phyloP scores from a whole-genome alignment of 2,888 invertebrate species.

The Pinctada fucata region DNA sequence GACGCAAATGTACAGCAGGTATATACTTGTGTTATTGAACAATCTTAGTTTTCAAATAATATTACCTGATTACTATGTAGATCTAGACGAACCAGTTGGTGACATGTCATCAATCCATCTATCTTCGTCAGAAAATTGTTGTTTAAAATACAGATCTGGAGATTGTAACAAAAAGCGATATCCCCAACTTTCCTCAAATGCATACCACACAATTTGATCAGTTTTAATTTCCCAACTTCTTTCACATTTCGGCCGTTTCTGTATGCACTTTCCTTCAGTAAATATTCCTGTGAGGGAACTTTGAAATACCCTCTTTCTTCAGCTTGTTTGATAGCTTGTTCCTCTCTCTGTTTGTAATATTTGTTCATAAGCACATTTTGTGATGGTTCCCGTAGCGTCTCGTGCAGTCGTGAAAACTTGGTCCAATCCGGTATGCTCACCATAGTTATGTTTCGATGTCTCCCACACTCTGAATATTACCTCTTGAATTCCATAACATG shows the following conservation, averaged over 20 bases:
- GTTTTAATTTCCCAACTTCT: conserved; percentile 59
- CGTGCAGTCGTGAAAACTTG: conserved; percentile 63
- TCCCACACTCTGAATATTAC: too few relatives aligned
- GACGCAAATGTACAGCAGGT: too few relatives aligned
- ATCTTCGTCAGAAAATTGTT: conserved; percentile 74
- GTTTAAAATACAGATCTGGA: conserved; percentile 69
- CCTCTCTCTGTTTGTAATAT: conserved; percentile 68
- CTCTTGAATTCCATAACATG: too few relatives aligned
- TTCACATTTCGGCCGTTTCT: conserved; percentile 48
- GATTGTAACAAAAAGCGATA: conserved; percentile 65
- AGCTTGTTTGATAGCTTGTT: conserved; percentile 68
- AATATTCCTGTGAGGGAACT: conserved; percentile 59
- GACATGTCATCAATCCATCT: conserved; percentile 68
- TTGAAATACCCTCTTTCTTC: conserved; percentile 70
- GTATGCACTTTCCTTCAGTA: conserved; percentile 58
- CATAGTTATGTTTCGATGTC: conserved; percentile 56
- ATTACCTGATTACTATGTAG: conserved; percentile 73
- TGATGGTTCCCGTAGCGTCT: conserved; percentile 47
- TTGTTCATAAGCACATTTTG: conserved; percentile 51
- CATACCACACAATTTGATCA: conserved; percentile 62
- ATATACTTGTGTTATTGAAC: too few relatives aligned
- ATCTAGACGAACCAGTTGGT: conserved; percentile 73
- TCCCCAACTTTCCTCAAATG: conserved; percentile 71
- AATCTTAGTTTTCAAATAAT: too few relatives aligned
- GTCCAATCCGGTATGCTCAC: conserved; percentile 75